These are phyloP conservation scores for Gypaetus barbatus DNA, from an alignment of 2,797 vertebrate genomes.

Conservation along the genomic window DNA sequence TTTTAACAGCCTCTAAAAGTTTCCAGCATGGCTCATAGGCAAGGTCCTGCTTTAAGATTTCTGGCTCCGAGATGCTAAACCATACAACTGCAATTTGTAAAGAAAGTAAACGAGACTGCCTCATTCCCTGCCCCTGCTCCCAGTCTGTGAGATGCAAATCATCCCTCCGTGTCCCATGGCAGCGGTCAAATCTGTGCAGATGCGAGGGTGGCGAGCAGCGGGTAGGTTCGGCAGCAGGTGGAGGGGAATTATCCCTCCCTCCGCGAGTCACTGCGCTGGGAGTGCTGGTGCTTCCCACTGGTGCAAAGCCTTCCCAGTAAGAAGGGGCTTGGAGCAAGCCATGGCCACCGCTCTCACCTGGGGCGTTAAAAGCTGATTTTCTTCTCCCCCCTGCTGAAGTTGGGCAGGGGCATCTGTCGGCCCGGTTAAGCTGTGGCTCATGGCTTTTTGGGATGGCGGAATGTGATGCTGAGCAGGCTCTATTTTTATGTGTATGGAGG, in stretches of 20 bases:
- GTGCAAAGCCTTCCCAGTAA: background rate
- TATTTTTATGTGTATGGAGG: background rate
- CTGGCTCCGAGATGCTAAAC: background rate
- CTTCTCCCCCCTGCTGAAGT: background rate
- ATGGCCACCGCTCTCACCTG: background rate
- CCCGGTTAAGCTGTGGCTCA: background rate
- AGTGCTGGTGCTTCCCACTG: background rate
- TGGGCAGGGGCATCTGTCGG: background rate
- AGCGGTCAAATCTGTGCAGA: background rate
- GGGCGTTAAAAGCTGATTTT: background rate
- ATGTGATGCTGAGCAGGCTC: background rate
- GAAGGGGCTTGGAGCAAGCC: background rate
- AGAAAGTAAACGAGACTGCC: background rate
- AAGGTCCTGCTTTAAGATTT: background rate
- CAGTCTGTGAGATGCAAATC: background rate
- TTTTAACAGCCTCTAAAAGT: background rate
- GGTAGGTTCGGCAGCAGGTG: background rate
- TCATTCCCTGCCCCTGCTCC: background rate
- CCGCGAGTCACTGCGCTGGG: background rate
- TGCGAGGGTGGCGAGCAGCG: fast-evolving
- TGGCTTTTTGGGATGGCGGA: background rate
- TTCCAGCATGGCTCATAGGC: background rate
- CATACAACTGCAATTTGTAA: background rate
- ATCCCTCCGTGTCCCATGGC: fast-evolving
- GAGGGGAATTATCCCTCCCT: background rate